Percentiles rank a stretch among this genome's conserved stretches.
These are phyloP conservation scores for Holcopasites calliopsidis DNA, from an alignment of 1,140 invertebrate species.

Conservation along the genomic window DNA sequence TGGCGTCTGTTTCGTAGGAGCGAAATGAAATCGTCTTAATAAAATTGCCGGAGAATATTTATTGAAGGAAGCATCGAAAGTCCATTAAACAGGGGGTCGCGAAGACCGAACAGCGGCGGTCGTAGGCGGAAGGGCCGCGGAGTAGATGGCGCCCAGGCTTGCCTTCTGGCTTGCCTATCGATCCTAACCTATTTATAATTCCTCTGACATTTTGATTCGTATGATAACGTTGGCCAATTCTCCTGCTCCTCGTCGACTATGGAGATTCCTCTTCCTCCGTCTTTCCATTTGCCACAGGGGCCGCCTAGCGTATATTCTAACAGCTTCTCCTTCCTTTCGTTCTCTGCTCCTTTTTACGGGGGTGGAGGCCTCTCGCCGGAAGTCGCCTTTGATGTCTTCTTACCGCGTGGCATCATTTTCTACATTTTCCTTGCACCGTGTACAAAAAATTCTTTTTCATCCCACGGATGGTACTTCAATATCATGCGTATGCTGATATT, in stretches of 20 bases:
- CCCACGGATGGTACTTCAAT: no score
- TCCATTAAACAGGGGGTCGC: slow-evolving; percentile 1
- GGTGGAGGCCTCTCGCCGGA: no score
- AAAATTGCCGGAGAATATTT: background rate
- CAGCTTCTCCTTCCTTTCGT: background rate
- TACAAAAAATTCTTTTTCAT: no score
- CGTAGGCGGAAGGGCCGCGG: slow-evolving; percentile 61
- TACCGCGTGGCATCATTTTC: background rate
- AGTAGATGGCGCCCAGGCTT: slow-evolving; percentile 74
- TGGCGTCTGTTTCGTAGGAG: no score
- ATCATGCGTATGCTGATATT: no score
- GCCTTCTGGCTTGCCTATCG: slow-evolving; percentile 71
- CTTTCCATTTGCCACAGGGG: no score
- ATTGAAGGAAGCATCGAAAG: background rate
- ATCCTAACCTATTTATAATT: slow-evolving; percentile 77
- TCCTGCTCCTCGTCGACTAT: background rate
- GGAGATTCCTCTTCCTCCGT: background rate
- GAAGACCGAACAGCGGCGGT: slow-evolving; percentile 43
- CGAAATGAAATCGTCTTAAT: no score
- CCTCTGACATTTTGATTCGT: slow-evolving; percentile 74
- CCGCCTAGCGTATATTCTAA: no score
- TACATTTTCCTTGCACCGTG: background rate
- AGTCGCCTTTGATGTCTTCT: background rate
- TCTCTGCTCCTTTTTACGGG: no score
- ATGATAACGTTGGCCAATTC: slow-evolving; percentile 60